A percentile compares a stretch with the other conserved stretches of the same genome.
These are phyloP conservation scores for Carettochelys insculpta DNA, from an alignment of 2,113 vertebrate species.

Conservation along the genomic window DNA sequence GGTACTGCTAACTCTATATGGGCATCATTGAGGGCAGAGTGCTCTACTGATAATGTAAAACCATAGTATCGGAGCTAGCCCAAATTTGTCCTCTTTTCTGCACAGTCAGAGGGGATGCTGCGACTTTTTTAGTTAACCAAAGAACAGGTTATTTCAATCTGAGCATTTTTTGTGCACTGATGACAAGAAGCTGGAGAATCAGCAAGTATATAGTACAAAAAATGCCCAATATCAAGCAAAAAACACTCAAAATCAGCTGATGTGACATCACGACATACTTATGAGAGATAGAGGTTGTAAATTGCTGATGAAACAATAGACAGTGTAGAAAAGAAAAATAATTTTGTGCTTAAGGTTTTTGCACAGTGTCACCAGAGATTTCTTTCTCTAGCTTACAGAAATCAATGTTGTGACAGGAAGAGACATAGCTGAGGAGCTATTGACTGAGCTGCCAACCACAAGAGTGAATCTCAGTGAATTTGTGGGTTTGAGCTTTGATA, in stretches of 20 bases:
- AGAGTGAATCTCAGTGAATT: slow-evolving; percentile 49
- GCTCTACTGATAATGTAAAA: background rate
- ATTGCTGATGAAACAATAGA: background rate
- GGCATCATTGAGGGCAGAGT: rapidly evolving
- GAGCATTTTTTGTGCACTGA: background rate
- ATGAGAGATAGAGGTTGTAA: background rate
- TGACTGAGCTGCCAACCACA: slow-evolving; percentile 60
- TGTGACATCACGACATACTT: background rate
- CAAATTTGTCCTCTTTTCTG: background rate
- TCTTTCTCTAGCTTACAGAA: slow-evolving; percentile 62
- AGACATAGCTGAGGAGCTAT: slow-evolving; percentile 52
- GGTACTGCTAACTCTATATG: rapidly evolving
- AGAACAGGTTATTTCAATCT: no score
- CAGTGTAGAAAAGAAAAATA: slow-evolving; percentile 10
- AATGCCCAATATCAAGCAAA: background rate
- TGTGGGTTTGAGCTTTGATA: slow-evolving; percentile 50
- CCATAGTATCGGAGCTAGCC: background rate
- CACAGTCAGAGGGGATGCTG: no score
- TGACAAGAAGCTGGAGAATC: background rate
- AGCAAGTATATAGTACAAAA: background rate
- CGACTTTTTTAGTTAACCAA: no score
- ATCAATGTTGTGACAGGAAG: slow-evolving; percentile 63
- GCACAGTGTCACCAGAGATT: slow-evolving; percentile 46
- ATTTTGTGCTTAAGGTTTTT: slow-evolving; percentile 6
- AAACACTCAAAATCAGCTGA: background rate